phyloP scores from a whole-genome alignment of 2,113 vertebrate genomes.

The Gnathonemus longibarbis region DNA sequence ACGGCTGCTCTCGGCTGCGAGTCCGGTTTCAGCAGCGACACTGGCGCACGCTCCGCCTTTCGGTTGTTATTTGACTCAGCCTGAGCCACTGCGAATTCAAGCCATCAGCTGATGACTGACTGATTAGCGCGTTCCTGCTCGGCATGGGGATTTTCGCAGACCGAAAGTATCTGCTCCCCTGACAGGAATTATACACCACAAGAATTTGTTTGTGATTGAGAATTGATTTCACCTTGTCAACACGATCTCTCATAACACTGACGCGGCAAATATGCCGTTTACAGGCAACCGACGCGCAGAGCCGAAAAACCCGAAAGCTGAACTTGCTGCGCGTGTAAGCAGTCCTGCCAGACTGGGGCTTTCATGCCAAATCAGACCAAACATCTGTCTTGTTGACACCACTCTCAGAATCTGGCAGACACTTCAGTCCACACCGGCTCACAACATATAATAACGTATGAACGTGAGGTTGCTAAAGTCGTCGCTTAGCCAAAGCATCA shows the following conservation, averaged over 20 bases:
- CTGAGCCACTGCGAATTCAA: background rate
- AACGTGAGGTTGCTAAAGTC: background rate
- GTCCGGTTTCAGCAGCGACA: background rate
- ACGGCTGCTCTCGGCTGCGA: background rate
- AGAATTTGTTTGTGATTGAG: conserved; percentile 4
- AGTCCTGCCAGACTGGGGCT: background rate
- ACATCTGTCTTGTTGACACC: background rate
- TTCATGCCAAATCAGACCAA: background rate
- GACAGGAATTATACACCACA: conserved; percentile 12
- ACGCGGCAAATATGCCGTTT: background rate
- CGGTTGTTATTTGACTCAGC: background rate
- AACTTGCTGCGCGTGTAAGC: background rate
- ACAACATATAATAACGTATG: background rate
- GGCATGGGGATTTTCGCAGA: background rate
- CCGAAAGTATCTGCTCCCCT: background rate
- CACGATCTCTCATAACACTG: background rate
- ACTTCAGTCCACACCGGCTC: background rate
- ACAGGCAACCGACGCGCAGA: background rate
- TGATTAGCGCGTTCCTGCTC: background rate
- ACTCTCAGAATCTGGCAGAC: background rate
- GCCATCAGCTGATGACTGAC: conserved; percentile 12
- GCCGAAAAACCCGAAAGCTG: background rate
- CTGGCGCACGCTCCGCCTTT: background rate
- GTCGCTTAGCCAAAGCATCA: background rate
- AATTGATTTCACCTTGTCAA: background rate